These are phyloP conservation scores for Latrodectus hesperus DNA, from an alignment of 2,888 invertebrate genomes.

Conservation along the genomic window DNA sequence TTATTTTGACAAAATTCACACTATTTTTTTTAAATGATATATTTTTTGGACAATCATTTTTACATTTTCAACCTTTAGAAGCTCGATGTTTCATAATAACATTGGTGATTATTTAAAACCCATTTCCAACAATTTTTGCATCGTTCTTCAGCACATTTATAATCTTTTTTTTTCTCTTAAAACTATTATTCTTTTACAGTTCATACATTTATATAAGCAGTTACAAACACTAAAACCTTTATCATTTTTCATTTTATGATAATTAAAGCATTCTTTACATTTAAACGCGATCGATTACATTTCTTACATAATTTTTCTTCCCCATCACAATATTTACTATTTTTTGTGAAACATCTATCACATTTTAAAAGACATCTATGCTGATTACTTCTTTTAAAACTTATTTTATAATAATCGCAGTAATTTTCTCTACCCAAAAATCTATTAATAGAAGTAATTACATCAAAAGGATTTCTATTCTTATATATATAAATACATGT, in stretches of 20 bases:
- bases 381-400: too few species aligned
- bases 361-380: too few species aligned
- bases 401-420: too few species aligned
- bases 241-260: neutral
- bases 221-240: neutral
- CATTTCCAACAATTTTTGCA: neutral
- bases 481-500: neutral
- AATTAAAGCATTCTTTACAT: neutral
- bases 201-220: neutral
- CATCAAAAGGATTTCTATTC: too few species aligned
- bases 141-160: neutral
- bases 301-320: neutral
- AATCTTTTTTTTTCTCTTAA: neutral
- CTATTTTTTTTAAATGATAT: neutral
- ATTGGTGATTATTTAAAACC: neutral
- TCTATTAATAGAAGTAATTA: too few species aligned
- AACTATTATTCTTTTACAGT: neutral
- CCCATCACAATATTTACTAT: neutral
- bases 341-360: too few species aligned
- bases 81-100: neutral
- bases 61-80: neutral
- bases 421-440: too few species aligned
- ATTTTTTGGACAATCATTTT: neutral
- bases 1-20: conserved; percentile 6
- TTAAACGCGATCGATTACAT: neutral